A percentile compares a stretch with the other conserved stretches of the same genome.
Conservation (phyloP, 1,140 invertebrate genomes). For the Drosophila miranda region DNA sequence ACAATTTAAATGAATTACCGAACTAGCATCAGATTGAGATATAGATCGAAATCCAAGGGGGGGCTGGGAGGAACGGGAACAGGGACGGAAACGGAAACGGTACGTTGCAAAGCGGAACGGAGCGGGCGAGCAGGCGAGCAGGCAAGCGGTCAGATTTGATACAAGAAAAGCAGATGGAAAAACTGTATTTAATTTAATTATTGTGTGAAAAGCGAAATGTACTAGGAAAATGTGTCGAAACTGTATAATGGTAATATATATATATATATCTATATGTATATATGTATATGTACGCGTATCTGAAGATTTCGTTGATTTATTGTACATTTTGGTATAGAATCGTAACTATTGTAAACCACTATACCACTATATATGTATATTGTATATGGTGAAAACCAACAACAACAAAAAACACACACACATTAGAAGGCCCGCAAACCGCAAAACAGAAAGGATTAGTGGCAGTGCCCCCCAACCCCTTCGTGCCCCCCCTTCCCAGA, state of each 20-base stretch:
- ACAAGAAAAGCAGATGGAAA: background rate
- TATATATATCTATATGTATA: background rate
- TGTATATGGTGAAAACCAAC: background rate
- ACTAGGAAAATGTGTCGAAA: slow-evolving; percentile 30
- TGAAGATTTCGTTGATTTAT: slow-evolving; percentile 1
- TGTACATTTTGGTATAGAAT: slow-evolving; percentile 35
- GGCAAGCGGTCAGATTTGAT: background rate
- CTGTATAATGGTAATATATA: slow-evolving; percentile 20
- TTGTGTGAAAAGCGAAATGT: background rate
- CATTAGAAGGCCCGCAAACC: slow-evolving; percentile 3
- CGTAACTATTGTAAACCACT: slow-evolving; percentile 57
- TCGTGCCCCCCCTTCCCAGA: no score
- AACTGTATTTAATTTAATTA: slow-evolving; percentile 18
- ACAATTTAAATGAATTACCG: slow-evolving; percentile 75
- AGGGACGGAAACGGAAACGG: background rate
- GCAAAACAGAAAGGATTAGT: slow-evolving; percentile 2
- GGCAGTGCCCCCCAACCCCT: background rate
- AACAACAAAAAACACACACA: slow-evolving; percentile 9
- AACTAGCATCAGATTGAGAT: slow-evolving; percentile 20
- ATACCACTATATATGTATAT: slow-evolving; percentile 18
- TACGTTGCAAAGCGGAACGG: slow-evolving; percentile 6
- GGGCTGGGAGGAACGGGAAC: background rate
- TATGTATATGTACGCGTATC: background rate
- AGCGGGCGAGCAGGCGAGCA: background rate
- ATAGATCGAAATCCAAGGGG: slow-evolving; percentile 1